Base-by-base conservation (phyloP, 1,140 invertebrate genomes). In the Philotrypesis tridentata region DNA sequence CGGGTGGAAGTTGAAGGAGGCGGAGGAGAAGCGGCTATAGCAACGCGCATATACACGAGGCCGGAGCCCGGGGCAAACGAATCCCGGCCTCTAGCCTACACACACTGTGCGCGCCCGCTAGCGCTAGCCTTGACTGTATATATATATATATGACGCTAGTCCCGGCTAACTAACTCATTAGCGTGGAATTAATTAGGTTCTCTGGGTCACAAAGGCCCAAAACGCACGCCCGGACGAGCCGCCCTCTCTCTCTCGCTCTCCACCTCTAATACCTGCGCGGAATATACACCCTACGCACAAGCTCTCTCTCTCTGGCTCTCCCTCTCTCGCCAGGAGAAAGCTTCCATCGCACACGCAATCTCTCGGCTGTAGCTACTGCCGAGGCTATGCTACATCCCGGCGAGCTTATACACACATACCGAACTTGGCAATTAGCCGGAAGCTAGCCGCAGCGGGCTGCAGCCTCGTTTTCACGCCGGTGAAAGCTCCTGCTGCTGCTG, bases 121-220 rank as follows among this genome's bases (percentile, higher is more conserved):
- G 17, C 40, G 40, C 40, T 43, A 37, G 40, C 40, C 40, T 14
- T 12, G 8, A 11, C 9, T 11, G 9, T 40, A 40, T 9, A 40
- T 40, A 3, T 43, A 43, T 7, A 7, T 7, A 7, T 12, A 43
- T 11, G 7, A 43, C 40, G 31, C 70, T 17, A 85, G 85, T 85
- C 85, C 83, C 85, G 86, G 85, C 86, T 84, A 87, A 87, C 86
- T 87, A 86, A 89, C 86, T 89, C 88, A 89, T 89, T 89, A 89
- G 85, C 86, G 86, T 85, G 82, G 86, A 88, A 89, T 89, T 89
- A 89, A 89, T 89, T 89, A 89, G 89, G 86, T 89, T 89, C 87
- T 87, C 86, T 86, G 84, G 88, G 88, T 88, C 87, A 89, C 88
- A 89, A 89, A 89, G 88, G 87, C 87, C 85, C 86, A 87, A 86